These are phyloP conservation scores for Speoplatyrhinus poulsoni DNA, from an alignment of 2,113 vertebrate species.

Conservation along the genomic window DNA sequence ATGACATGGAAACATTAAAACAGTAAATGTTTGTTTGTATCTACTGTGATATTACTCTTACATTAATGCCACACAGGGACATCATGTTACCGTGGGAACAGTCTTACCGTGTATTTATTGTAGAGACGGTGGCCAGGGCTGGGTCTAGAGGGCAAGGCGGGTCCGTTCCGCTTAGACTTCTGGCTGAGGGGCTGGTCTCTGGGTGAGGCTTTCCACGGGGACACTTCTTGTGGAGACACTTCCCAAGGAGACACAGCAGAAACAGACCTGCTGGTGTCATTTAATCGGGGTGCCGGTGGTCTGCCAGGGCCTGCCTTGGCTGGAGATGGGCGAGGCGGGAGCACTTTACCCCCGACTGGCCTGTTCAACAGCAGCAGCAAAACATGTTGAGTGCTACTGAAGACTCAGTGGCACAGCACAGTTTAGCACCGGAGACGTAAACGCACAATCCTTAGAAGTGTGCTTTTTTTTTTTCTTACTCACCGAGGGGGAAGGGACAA, in stretches of 20 bases:
- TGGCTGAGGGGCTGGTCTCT: conserved; percentile 66
- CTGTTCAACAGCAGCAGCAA: conserved; percentile 52
- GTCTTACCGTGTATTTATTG: conserved; percentile 89
- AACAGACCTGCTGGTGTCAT: conserved; percentile 51
- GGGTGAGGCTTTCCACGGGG: conserved; percentile 16
- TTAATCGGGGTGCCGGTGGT: conserved; percentile 82
- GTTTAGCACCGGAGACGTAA: not conserved
- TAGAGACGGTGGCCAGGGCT: conserved; percentile 92
- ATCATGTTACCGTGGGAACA: not conserved
- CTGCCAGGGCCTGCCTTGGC: conserved; percentile 82
- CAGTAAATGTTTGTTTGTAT: not conserved
- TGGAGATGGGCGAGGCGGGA: conserved; percentile 78
- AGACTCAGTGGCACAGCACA: not conserved
- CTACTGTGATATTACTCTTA: too few species aligned
- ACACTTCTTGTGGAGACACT: conserved; percentile 38
- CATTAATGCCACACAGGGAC: not conserved
- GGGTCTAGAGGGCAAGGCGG: conserved; percentile 89
- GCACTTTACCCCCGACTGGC: conserved; percentile 74
- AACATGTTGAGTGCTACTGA: not conserved
- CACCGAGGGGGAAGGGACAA: conserved; percentile 81
- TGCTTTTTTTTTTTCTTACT: conserved; percentile 20
- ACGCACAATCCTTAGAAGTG: not conserved
- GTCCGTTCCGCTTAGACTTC: conserved; percentile 75
- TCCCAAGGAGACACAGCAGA: conserved; percentile 28
- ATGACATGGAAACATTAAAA: not conserved